Evolutionary conservation across 2,113 vertebrate species (phyloP), one percentile per base, ranked within the genome.

Genomic region (Morone saxatilis): DNA sequence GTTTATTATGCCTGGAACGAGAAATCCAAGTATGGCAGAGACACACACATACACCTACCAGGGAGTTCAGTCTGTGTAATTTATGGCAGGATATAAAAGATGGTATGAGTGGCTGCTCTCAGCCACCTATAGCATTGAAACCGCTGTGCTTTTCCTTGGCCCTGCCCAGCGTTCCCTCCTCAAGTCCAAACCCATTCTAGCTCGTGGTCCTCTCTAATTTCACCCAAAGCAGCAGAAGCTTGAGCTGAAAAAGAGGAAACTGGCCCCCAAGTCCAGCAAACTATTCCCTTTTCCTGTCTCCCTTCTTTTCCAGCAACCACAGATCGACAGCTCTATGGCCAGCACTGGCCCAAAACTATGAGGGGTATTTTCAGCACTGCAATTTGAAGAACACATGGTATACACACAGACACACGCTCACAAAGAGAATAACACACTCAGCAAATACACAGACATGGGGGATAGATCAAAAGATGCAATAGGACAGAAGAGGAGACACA

Each of bases 341-440:
- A 93, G 89, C 86, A 67, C 80, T 54, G 90, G 91, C 86, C 94
- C 89, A 80, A 94, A 96, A 96, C 93, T 95, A 96, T 95, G 95
- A 95, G 90, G 92, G 94, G 93, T 95, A 96, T 96, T 95, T 95
- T 96, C 92, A 94, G 94, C 94, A 92, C 94, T 95, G 93, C 95
- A 95, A 96, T 96, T 95, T 95, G 73, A 95, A 92, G 89, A 81
- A 89, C 91, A 91, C 79, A 93, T 92, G 94, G 89, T 88, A 81
- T 45, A 82, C 81, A 74, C 80, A 89, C 66, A 83, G 20, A 79
- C 84, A 72, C 87, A 84, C 63, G 48, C 77, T 83, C 78, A 36
- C 54, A 66, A 20, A 47, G 68, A 78, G 77, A 91, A 74, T 61
- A 63, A 75, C 88, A 75, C 57, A 90, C 81, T 84, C 87, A 86